Conservation (phyloP, 1,140 invertebrate genomes). For the Psilanteris sp. region DNA sequence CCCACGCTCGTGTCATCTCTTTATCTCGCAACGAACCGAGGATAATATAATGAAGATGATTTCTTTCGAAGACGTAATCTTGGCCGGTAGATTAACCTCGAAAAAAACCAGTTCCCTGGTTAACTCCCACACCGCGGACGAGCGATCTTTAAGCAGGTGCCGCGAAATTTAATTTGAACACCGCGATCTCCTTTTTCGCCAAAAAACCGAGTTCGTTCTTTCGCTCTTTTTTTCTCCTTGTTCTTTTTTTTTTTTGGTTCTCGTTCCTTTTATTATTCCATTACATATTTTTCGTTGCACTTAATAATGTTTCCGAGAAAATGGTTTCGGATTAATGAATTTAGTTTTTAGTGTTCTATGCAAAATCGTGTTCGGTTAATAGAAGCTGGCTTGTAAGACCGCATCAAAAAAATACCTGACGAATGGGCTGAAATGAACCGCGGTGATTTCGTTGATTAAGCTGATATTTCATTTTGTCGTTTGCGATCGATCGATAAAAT, state of each 20-base stretch:
- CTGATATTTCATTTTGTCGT: slow-evolving; percentile 49
- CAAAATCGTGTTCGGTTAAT: slow-evolving; percentile 44
- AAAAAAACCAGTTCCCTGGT: slow-evolving; percentile 69
- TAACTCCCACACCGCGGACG: slow-evolving; percentile 70
- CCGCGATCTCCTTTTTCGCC: slow-evolving; percentile 18
- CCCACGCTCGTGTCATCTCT: slow-evolving; percentile 56
- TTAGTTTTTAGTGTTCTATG: slow-evolving; percentile 41
- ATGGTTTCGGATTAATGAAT: slow-evolving; percentile 44
- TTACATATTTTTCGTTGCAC: slow-evolving; percentile 9
- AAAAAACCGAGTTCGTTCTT: slow-evolving; percentile 8
- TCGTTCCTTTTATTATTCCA: neutral
- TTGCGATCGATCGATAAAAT: slow-evolving; percentile 41
- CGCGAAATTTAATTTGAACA: slow-evolving; percentile 46
- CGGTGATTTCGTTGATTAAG: slow-evolving; percentile 34
- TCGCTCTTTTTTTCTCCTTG: no score
- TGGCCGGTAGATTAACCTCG: slow-evolving; percentile 71
- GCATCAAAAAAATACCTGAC: slow-evolving; percentile 10
- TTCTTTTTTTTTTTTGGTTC: no score
- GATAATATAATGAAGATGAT: slow-evolving; percentile 66
- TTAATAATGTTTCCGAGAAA: slow-evolving; percentile 48
- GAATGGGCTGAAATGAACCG: slow-evolving; percentile 32
- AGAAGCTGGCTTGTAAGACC: slow-evolving; percentile 33
- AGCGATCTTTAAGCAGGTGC: slow-evolving; percentile 68
- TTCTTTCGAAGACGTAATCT: slow-evolving; percentile 64
- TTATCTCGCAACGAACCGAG: neutral